These are phyloP conservation scores for Congeria kusceri DNA, from an alignment of 2,888 invertebrate genomes.

Conservation along the genomic window DNA sequence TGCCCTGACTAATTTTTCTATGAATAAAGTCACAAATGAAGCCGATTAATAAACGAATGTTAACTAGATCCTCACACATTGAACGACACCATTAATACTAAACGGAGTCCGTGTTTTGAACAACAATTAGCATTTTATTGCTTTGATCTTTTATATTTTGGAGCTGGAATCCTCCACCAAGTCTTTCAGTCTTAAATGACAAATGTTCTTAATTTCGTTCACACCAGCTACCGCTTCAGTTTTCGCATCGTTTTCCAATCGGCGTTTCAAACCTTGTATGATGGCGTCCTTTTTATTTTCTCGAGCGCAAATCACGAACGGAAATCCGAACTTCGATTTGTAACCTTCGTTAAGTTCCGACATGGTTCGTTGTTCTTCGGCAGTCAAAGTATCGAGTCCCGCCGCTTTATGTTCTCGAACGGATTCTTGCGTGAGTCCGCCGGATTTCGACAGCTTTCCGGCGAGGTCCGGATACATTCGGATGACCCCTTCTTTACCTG, in stretches of 20 bases:
- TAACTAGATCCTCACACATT: no score
- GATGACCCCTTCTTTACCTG: slow-evolving; percentile 74
- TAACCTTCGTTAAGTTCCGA: slow-evolving; percentile 64
- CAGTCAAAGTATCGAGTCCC: slow-evolving; percentile 64
- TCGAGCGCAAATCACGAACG: slow-evolving; percentile 75
- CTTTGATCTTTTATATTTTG: neutral
- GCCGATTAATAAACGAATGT: no score
- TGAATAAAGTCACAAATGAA: no score
- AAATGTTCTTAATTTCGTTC: slow-evolving; percentile 75
- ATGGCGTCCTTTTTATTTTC: slow-evolving; percentile 76
- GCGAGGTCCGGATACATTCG: slow-evolving; percentile 75
- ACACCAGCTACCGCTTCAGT: slow-evolving; percentile 66
- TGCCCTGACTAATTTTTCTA: no score
- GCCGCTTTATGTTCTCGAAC: slow-evolving; percentile 66
- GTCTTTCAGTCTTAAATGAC: slow-evolving; percentile 62
- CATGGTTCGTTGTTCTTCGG: slow-evolving; percentile 60
- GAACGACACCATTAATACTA: no score
- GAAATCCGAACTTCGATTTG: slow-evolving; percentile 73
- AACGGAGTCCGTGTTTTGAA: no score
- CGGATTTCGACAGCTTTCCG: slow-evolving; percentile 62
- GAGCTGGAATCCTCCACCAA: slow-evolving; percentile 44
- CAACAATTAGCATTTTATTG: no score
- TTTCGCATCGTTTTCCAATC: slow-evolving; percentile 58
- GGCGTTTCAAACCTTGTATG: slow-evolving; percentile 58
- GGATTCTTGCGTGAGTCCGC: slow-evolving; percentile 68